These are phyloP conservation scores for Corythaeola cristata DNA, from an alignment of 2,113 vertebrate species.

Conservation along the genomic window DNA sequence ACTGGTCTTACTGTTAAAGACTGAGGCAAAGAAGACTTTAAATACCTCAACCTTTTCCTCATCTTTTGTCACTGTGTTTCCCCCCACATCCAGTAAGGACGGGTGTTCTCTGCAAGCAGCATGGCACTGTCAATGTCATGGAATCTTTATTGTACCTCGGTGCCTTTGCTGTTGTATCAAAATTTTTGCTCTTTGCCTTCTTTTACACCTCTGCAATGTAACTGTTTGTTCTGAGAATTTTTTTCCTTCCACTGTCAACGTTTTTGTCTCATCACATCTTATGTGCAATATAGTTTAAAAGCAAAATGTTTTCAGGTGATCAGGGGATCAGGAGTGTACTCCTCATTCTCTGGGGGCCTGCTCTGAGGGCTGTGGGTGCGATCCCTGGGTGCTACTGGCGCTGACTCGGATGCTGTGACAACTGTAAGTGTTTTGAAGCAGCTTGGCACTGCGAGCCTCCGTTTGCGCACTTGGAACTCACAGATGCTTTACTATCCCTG, in stretches of 20 bases:
- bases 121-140: no score
- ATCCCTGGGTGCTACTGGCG: background rate
- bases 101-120: background rate
- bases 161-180: background rate
- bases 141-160: background rate
- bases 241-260: background rate
- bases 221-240: background rate
- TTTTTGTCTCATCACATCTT: background rate
- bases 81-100: background rate
- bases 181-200: background rate
- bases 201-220: background rate
- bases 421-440: background rate
- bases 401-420: background rate
- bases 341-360: background rate
- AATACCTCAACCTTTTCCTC: background rate
- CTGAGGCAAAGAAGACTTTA: background rate
- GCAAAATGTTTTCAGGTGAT: background rate
- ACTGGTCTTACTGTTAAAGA: background rate
- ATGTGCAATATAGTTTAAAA: background rate
- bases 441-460: background rate
- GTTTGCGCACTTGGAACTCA: background rate
- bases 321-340: background rate
- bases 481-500: background rate
- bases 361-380: background rate
- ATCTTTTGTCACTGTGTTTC: background rate